phyloP scores from a whole-genome alignment of 2,797 vertebrate genomes.

The Pogoniulus pusillus region DNA sequence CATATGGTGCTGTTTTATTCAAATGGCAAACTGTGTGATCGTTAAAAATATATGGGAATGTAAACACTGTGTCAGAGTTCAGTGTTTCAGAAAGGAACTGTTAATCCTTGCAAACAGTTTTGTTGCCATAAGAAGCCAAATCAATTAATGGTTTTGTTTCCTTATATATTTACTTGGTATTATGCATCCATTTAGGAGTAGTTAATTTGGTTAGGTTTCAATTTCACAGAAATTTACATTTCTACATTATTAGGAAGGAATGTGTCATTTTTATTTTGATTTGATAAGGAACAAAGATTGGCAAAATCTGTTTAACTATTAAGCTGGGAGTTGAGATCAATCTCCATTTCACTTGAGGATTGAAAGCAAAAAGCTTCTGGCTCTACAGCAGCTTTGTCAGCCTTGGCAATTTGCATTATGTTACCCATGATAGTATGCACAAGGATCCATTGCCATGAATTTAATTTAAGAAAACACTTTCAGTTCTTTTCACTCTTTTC shows the following conservation, averaged over 20 bases:
- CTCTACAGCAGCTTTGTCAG: slow-evolving; percentile 51
- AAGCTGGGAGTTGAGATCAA: not conserved
- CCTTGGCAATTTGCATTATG: slow-evolving; percentile 49
- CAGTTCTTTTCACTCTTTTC: slow-evolving; percentile 18
- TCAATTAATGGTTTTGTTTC: slow-evolving; percentile 41
- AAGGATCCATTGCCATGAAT: slow-evolving; percentile 27
- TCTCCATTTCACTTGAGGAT: slow-evolving; percentile 23
- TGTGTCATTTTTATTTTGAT: not conserved
- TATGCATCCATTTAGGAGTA: slow-evolving; percentile 16
- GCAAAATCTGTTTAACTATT: slow-evolving; percentile 37
- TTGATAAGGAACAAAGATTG: slow-evolving; percentile 16
- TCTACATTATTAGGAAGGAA: slow-evolving; percentile 18
- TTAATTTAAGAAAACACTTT: slow-evolving; percentile 39
- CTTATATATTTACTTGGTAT: slow-evolving; percentile 22
- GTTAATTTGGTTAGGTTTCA: slow-evolving; percentile 35
- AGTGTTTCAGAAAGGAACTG: slow-evolving; percentile 25
- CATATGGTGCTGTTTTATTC: slow-evolving; percentile 32
- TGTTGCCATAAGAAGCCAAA: not conserved
- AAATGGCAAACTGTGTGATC: slow-evolving; percentile 34
- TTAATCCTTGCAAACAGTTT: slow-evolving; percentile 42
- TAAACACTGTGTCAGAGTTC: slow-evolving; percentile 42
- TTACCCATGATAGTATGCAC: slow-evolving; percentile 33
- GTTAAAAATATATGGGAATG: slow-evolving; percentile 61
- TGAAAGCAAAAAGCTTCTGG: slow-evolving; percentile 33
- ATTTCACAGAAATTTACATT: slow-evolving; percentile 3